Conservation (phyloP, 1,140 invertebrate species). For the Trichonephila clavipes region DNA sequence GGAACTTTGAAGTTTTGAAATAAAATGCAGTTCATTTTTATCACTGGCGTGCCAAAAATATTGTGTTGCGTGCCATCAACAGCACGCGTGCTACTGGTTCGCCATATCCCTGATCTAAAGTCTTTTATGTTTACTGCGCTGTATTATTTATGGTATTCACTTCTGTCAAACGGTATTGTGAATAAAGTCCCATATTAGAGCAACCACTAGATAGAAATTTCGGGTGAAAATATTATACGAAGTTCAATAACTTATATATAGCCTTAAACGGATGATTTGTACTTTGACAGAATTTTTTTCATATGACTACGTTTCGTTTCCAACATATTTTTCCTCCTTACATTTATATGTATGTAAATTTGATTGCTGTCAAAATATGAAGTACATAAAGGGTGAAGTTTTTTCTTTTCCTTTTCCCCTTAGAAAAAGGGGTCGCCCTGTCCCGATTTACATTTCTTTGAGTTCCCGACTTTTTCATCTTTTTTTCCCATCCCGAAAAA, state of each 20-base stretch:
- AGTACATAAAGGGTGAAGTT: constrained; percentile 7
- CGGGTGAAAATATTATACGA: neutral
- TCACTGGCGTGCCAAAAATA: too few species aligned
- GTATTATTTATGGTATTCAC: too few species aligned
- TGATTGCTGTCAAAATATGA: constrained; percentile 64
- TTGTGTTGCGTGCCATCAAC: too few species aligned
- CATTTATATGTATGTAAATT: constrained; percentile 21
- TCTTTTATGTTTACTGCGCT: too few species aligned
- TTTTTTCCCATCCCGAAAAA: neutral
- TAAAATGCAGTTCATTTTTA: too few species aligned
- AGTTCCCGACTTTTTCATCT: constrained; percentile 8
- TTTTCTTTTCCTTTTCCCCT: neutral
- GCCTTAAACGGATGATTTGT: constrained; percentile 9
- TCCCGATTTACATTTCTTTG: constrained; percentile 66
- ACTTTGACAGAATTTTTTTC: neutral
- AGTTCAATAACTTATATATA: neutral
- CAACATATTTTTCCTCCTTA: neutral
- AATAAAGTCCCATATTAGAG: too few species aligned
- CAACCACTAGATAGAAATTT: too few species aligned
- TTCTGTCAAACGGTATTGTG: too few species aligned
- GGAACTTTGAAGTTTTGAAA: too few species aligned
- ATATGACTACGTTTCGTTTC: neutral
- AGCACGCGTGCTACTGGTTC: too few species aligned
- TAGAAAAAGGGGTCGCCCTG: constrained; percentile 8
- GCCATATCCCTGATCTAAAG: too few species aligned